These are phyloP conservation scores for Sitophilus oryzae DNA, from an alignment of 1,140 invertebrate genomes.

Conservation along the genomic window DNA sequence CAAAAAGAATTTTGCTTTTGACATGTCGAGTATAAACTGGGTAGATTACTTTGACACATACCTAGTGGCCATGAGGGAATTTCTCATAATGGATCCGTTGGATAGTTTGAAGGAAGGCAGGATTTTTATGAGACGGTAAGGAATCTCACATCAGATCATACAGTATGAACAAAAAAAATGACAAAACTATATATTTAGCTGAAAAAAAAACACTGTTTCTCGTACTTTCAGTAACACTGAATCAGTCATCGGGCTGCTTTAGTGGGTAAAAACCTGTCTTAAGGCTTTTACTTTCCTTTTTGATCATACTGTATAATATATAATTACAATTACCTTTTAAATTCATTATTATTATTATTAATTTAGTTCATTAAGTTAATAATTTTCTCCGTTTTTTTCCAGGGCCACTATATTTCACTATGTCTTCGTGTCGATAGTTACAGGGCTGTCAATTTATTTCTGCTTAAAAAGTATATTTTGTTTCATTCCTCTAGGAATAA, in stretches of 20 bases:
- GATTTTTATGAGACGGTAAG: background rate
- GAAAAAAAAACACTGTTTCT: too few relatives aligned
- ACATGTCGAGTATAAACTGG: constrained; percentile 56
- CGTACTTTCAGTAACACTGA: too few relatives aligned
- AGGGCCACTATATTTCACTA: background rate
- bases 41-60: constrained; percentile 52
- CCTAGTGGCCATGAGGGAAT: constrained; percentile 60
- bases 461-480: background rate
- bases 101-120: constrained; percentile 9
- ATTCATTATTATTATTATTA: too few relatives aligned
- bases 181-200: background rate
- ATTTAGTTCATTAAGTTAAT: too few relatives aligned
- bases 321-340: too few relatives aligned
- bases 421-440: background rate
- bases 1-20: constrained; percentile 52
- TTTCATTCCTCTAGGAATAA: background rate
- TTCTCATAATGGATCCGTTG: constrained; percentile 59
- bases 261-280: too few relatives aligned
- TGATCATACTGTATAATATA: too few relatives aligned
- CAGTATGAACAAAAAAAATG: background rate
- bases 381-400: too few relatives aligned
- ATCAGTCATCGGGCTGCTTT: too few relatives aligned
- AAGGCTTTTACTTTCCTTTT: background rate
- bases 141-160: too few relatives aligned
- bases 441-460: background rate